Conservation (phyloP, 1,140 invertebrate species). For the Phortica variegata region DNA sequence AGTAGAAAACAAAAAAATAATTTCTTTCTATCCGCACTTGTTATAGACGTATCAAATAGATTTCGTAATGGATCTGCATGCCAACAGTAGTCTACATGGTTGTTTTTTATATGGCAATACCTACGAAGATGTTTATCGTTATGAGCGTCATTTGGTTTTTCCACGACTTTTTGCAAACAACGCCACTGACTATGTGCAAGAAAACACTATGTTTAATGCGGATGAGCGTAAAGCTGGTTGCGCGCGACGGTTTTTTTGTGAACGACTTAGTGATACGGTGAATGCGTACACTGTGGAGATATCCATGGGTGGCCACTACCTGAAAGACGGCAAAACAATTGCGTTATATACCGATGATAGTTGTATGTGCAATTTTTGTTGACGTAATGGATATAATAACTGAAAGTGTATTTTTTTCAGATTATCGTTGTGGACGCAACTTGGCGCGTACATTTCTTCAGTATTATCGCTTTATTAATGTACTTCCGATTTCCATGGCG, state of each 20-base stretch:
- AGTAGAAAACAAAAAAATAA: slow-evolving; percentile 8
- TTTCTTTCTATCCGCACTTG: slow-evolving; percentile 2
- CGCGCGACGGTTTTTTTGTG: slow-evolving; percentile 74
- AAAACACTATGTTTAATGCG: slow-evolving; percentile 87
- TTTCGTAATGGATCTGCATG: slow-evolving; percentile 92
- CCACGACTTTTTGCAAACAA: slow-evolving; percentile 84
- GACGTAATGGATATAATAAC: not conserved
- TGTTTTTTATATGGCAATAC: slow-evolving; percentile 96
- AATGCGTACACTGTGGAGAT: slow-evolving; percentile 85
- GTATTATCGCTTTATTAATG: slow-evolving; percentile 75
- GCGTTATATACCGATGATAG: slow-evolving; percentile 86
- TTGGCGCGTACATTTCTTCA: slow-evolving; percentile 74
- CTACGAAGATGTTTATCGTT: slow-evolving; percentile 84
- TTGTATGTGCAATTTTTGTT: too few species aligned
- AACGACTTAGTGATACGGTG: slow-evolving; percentile 69
- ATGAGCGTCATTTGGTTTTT: slow-evolving; percentile 83
- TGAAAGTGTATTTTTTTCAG: slow-evolving; percentile 44
- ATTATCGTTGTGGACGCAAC: slow-evolving; percentile 73
- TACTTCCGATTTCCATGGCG: slow-evolving; percentile 64
- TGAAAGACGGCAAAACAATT: slow-evolving; percentile 65
- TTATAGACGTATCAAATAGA: slow-evolving; percentile 78
- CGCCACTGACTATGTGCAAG: slow-evolving; percentile 78
- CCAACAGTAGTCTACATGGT: slow-evolving; percentile 87
- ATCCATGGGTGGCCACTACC: slow-evolving; percentile 80
- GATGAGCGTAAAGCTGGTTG: slow-evolving; percentile 85